Evolutionary conservation across 2,797 vertebrate genomes (phyloP).

Genomic region (Pygocentrus nattereri): DNA sequence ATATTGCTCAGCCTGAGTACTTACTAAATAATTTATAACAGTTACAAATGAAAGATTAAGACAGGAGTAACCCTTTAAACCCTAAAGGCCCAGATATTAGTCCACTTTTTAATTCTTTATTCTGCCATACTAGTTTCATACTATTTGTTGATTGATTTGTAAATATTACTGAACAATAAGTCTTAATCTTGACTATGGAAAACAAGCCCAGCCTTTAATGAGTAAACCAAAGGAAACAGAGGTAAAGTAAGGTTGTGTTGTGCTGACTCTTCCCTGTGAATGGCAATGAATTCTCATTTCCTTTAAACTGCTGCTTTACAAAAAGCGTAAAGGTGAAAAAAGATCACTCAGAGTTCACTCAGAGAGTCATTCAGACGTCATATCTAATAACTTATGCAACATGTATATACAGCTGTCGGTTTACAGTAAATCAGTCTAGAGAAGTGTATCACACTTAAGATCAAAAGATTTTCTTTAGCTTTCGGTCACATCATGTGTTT

Average conservation of each 20-base stretch:
- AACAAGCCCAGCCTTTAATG: not conserved
- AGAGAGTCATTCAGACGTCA: not conserved
- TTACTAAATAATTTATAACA: too few species aligned
- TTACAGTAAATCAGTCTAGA: too few species aligned
- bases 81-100: too few species aligned
- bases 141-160: too few species aligned
- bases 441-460: not conserved
- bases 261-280: not conserved
- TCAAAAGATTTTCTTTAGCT: not conserved
- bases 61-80: too few species aligned
- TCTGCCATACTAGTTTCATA: too few species aligned
- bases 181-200: too few species aligned
- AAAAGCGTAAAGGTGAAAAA: not conserved
- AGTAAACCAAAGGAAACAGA: not conserved
- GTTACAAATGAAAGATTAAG: too few species aligned
- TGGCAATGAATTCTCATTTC: constrained; percentile 9
- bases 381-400: not conserved
- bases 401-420: not conserved
- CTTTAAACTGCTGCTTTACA: not conserved
- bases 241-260: not conserved
- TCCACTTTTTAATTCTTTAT: too few species aligned
- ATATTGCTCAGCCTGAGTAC: too few species aligned
- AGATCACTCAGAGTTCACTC: not conserved
- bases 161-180: not conserved
- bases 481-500: not conserved